Conservation (phyloP, 2,113 vertebrate species). For the Acrocephalus kingi region DNA sequence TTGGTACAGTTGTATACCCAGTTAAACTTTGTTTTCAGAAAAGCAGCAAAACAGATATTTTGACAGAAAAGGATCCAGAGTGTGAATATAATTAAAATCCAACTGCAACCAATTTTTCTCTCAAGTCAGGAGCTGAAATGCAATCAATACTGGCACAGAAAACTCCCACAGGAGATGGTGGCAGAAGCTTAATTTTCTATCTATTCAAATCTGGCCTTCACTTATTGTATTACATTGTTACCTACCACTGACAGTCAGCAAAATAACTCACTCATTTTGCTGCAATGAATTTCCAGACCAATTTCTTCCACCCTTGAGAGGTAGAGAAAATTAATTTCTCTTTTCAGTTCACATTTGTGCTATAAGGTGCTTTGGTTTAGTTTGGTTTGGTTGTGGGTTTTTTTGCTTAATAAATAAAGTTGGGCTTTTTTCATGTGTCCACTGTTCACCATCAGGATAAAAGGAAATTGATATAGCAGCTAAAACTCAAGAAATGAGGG, state of each 20-base stretch:
- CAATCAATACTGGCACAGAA: slow-evolving; percentile 67
- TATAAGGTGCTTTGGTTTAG: background rate
- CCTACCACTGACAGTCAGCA: slow-evolving; percentile 23
- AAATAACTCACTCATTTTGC: slow-evolving; percentile 45
- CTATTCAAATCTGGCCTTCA: slow-evolving; percentile 54
- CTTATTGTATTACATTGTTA: slow-evolving; percentile 61
- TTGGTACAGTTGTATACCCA: background rate
- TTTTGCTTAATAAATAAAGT: background rate
- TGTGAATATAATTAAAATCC: slow-evolving; percentile 67
- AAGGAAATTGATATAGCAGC: background rate
- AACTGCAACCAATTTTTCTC: slow-evolving; percentile 59
- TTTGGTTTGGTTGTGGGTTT: background rate
- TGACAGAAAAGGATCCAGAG: slow-evolving; percentile 37
- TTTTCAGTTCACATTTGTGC: background rate
- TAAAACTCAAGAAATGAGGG: background rate
- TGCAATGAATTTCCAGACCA: slow-evolving; percentile 38
- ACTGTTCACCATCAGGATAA: background rate
- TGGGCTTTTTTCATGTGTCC: background rate
- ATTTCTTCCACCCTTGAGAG: background rate
- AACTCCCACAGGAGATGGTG: slow-evolving; percentile 48
- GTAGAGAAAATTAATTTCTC: background rate
- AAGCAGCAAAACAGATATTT: background rate
- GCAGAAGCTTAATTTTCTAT: slow-evolving; percentile 72
- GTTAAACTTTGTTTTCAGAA: slow-evolving; percentile 2
- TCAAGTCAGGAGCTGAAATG: slow-evolving; percentile 35